A percentile compares a stretch with the other conserved stretches of the same genome.
phyloP scores from a whole-genome alignment of 2,113 vertebrate species.

The Oenanthe melanoleuca region DNA sequence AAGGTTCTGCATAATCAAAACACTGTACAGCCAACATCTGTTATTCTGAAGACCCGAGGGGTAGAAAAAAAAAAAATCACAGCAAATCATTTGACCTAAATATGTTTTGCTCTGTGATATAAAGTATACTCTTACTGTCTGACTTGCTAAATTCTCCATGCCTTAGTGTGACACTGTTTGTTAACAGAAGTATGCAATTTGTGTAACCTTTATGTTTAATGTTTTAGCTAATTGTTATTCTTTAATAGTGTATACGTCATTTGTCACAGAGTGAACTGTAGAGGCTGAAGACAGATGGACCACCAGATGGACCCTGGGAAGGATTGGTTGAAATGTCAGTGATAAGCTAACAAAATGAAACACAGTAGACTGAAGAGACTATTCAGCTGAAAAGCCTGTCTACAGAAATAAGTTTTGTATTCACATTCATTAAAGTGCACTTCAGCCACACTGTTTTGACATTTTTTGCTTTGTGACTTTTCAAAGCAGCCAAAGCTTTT shows the following conservation, averaged over 20 bases:
- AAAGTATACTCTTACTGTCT: conserved; percentile 6
- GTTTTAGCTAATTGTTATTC: conserved; percentile 46
- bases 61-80: conserved; percentile 31
- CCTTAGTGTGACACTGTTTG: conserved; percentile 8
- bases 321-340: conserved; percentile 70
- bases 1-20: conserved; percentile 58
- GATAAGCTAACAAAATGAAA: conserved; percentile 70
- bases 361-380: conserved; percentile 32
- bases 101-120: conserved; percentile 17
- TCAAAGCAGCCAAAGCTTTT: not conserved
- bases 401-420: conserved; percentile 18
- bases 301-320: conserved; percentile 73
- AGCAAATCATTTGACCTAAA: conserved; percentile 64
- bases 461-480: not conserved
- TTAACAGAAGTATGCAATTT: conserved; percentile 31
- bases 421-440: conserved; percentile 15
- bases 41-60: conserved; percentile 67
- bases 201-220: conserved; percentile 50
- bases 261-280: conserved; percentile 57
- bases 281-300: conserved; percentile 76
- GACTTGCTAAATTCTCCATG: conserved; percentile 14
- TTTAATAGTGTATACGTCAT: conserved; percentile 54
- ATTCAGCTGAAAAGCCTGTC: conserved; percentile 60
- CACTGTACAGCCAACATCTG: conserved; percentile 62
- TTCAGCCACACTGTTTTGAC: conserved; percentile 4